Conservation (phyloP, 2,888 invertebrate genomes). For the Cantharis lateralis region DNA sequence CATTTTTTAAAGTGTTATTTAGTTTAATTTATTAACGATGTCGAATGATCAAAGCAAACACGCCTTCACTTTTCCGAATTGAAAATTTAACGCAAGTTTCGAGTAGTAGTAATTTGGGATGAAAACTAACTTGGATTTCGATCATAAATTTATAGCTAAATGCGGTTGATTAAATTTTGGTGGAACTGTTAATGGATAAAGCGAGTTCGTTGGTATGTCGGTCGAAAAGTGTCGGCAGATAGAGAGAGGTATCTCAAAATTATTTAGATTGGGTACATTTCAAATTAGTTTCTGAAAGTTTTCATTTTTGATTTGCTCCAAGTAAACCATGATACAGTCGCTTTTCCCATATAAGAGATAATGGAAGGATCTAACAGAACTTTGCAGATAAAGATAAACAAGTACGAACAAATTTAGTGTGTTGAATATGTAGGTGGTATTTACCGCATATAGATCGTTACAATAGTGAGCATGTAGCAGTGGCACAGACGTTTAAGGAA, state of each 20-base stretch:
- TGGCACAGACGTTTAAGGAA: slow-evolving; percentile 19
- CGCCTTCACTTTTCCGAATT: background rate
- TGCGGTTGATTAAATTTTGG: background rate
- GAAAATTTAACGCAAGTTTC: background rate
- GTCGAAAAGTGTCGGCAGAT: background rate
- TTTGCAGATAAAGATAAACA: background rate
- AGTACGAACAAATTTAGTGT: slow-evolving; percentile 1
- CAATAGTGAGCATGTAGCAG: slow-evolving; percentile 4
- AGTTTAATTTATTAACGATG: background rate
- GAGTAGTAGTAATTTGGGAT: background rate
- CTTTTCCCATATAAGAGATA: background rate
- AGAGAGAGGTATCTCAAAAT: background rate
- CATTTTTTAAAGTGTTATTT: background rate
- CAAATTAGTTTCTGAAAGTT: background rate
- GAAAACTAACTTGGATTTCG: background rate
- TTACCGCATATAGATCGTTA: slow-evolving; percentile 4
- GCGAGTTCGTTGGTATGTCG: background rate
- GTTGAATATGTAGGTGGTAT: slow-evolving; percentile 4
- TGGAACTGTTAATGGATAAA: background rate
- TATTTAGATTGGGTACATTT: background rate
- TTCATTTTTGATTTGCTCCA: background rate
- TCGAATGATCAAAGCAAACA: background rate
- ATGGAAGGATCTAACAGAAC: background rate
- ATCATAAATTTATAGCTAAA: background rate
- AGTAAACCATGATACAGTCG: slow-evolving; percentile 5